phyloP scores from a whole-genome alignment of 2,888 invertebrate genomes.

The Sipha maydis region DNA sequence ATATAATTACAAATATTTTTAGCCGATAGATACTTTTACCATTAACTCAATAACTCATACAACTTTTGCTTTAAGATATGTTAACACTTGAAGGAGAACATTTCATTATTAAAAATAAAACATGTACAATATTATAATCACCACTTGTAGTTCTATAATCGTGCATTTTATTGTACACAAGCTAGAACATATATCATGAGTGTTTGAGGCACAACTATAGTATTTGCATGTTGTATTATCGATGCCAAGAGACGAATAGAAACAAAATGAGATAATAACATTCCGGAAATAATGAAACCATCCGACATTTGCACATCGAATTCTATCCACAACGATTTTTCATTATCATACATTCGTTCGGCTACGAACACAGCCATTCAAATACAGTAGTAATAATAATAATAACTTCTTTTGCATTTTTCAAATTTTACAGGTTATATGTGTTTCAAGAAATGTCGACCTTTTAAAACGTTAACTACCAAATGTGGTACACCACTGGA shows the following conservation, averaged over 20 bases:
- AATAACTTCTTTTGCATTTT: not conserved
- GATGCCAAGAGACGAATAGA: not conserved
- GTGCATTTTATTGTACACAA: not conserved
- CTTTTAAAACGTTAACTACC: not conserved
- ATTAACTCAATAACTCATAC: not conserved
- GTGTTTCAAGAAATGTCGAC: no score
- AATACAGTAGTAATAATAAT: not conserved
- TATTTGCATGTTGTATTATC: slow-evolving; percentile 29
- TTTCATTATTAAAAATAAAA: not conserved
- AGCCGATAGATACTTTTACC: no score
- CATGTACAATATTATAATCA: no score
- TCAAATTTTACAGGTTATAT: no score
- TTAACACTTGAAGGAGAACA: not conserved
- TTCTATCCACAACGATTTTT: not conserved
- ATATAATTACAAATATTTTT: no score
- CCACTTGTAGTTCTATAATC: not conserved
- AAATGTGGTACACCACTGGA: not conserved
- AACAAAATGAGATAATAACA: slow-evolving; percentile 30
- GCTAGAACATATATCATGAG: not conserved
- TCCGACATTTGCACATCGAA: not conserved
- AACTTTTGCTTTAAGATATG: not conserved
- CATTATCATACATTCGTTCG: not conserved
- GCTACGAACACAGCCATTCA: not conserved
- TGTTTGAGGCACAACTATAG: not conserved
- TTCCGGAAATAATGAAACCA: slow-evolving; percentile 29